Percentiles rank a stretch among this genome's conserved stretches.
These are phyloP conservation scores for Grammomys surdaster DNA, from an alignment of 2,113 vertebrate genomes.

Conservation along the genomic window DNA sequence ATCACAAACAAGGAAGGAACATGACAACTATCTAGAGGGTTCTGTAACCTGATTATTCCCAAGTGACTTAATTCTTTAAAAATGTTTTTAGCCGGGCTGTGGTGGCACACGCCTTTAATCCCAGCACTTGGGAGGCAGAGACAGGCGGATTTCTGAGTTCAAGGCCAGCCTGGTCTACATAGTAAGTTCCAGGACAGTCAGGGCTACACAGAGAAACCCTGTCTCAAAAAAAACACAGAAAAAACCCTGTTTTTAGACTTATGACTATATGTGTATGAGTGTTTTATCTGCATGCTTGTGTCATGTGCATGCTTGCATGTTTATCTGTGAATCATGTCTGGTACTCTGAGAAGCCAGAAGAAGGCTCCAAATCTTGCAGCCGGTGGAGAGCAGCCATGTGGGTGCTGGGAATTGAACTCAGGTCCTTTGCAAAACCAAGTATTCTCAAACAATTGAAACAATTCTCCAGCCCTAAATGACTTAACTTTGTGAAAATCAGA, in stretches of 20 bases:
- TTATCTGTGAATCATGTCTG: not conserved
- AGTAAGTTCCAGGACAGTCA: no score
- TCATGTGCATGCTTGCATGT: not conserved
- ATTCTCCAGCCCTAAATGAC: not conserved
- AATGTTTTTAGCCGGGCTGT: not conserved
- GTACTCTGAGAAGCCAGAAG: not conserved
- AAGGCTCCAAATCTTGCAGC: not conserved
- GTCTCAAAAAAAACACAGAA: no score
- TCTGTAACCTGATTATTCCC: constrained; percentile 25
- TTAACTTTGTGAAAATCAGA: constrained; percentile 38
- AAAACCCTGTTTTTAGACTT: not conserved
- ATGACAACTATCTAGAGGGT: not conserved
- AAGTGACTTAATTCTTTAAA: constrained; percentile 32
- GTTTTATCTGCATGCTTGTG: not conserved
- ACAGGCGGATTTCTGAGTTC: no score
- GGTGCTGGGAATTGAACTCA: not conserved
- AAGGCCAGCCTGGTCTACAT: no score
- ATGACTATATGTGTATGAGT: not conserved
- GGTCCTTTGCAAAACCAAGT: not conserved
- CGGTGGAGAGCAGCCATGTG: not conserved
- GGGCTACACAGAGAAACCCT: no score
- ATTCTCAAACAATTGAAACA: not conserved
- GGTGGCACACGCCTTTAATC: no score
- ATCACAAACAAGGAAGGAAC: not conserved
- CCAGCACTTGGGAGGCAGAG: no score